Conservation (phyloP, 2,113 vertebrate species). For the Nestor notabilis region DNA sequence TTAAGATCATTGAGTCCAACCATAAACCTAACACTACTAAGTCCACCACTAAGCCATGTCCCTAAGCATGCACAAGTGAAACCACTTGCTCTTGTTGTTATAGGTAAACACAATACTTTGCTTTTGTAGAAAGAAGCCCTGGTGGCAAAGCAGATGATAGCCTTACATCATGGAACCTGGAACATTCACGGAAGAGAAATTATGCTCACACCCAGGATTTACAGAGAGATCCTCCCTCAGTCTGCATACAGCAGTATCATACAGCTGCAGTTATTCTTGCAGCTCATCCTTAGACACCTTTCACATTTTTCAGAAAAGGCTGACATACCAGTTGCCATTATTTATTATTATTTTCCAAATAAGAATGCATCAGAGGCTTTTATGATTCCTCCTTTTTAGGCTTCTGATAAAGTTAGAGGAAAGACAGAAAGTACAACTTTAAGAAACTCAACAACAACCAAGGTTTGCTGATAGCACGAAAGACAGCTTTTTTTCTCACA, state of each 20-base stretch:
- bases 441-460: neutral
- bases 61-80: neutral
- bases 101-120: neutral
- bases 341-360: neutral
- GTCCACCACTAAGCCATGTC: neutral
- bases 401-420: neutral
- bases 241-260: neutral
- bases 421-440: neutral
- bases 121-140: neutral
- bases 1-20: neutral
- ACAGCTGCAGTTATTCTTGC: neutral
- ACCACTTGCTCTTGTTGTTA: neutral
- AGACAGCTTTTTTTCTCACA: neutral
- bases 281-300: neutral
- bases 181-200: neutral
- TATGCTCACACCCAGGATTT: neutral
- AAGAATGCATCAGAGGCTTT: neutral
- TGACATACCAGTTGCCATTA: neutral
- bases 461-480: neutral
- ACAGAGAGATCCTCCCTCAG: neutral
- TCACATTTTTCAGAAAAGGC: neutral
- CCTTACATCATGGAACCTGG: neutral
- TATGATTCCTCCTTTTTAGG: neutral
- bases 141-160: neutral
- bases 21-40: neutral